Base-by-base conservation (phyloP, 2,888 invertebrate genomes). In the Aelia acuminata region DNA sequence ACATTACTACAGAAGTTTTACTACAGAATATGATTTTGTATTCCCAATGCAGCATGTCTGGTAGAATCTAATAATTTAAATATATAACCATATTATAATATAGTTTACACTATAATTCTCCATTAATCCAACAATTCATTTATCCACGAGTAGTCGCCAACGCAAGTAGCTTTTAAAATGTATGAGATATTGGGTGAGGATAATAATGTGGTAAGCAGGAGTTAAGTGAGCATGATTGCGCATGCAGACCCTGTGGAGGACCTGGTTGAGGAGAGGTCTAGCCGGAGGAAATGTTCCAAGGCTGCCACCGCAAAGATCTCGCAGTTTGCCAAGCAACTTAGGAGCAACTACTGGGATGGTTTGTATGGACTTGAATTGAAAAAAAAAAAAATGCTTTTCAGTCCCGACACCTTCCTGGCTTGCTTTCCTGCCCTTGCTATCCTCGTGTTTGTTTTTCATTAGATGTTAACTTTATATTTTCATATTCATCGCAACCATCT, bases 241-340 rank as follows among this genome's bases (percentile, higher is more conserved):
- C 87, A 87, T 70, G 87, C 87, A 87, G 87, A 87, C n/a, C 20
- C 50, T 8, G 75, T 26, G 80, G 35, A 84, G 75, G 75, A 86
- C 5, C 31, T 50, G 39, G 88, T 87, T 48, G 91, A 91, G 88
- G 90, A 90, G 89, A 89, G 91, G 50, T 84, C 90, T 88, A 90
- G 91, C 90, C 91, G 92, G 88, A 90, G 92, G 88, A 90, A 91
- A 89, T 91, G 92, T 89, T 92, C 92, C 48, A 91, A 91, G 87
- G 91, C 91, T 89, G 92, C 92, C 70, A 91, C 91, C 48, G 91
- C 91, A 80, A 92, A 92, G 91, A 92, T 92, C 89, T 91, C 92
- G 85, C 91, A 91, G 89, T 92, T 91, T 88, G 92, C 92, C 88
- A 92, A 92, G 90, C 91, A 92, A 89, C 91, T 92, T 49, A 91